phyloP scores from a whole-genome alignment of 2,888 invertebrate genomes.

The Macaria liturata region DNA sequence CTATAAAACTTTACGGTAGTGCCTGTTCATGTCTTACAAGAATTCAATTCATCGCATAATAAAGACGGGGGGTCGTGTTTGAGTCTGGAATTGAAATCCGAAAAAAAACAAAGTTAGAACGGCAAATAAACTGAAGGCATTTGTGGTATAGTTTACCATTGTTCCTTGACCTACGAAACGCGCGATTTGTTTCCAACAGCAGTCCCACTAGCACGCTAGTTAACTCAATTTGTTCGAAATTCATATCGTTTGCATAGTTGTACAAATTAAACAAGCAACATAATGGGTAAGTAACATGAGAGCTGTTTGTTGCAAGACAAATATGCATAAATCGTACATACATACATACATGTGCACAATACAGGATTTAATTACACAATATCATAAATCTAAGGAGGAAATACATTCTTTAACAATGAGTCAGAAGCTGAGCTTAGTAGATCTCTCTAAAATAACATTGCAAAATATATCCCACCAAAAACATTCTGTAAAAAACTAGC shows the following conservation, averaged over 20 bases:
- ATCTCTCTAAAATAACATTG: too few relatives aligned
- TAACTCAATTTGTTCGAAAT: conserved; percentile 5
- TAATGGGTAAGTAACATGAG: not conserved
- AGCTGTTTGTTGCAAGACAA: conserved; percentile 1
- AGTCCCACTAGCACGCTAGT: not conserved
- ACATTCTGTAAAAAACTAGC: too few relatives aligned
- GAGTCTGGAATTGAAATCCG: too few relatives aligned
- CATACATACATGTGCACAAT: conserved; percentile 1
- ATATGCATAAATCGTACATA: not conserved
- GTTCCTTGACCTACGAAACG: conserved; percentile 20
- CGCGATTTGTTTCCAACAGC: not conserved
- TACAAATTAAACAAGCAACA: conserved; percentile 10
- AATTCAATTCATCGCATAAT: too few relatives aligned
- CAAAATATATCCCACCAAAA: too few relatives aligned
- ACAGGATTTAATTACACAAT: not conserved
- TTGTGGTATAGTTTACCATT: too few relatives aligned
- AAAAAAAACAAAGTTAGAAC: too few relatives aligned
- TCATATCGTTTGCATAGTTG: conserved; percentile 5
- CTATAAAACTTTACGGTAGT: conserved; percentile 22
- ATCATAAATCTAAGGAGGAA: not conserved
- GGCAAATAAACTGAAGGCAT: too few relatives aligned
- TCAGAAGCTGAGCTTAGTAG: too few relatives aligned
- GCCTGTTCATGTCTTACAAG: too few relatives aligned
- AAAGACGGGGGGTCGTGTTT: too few relatives aligned
- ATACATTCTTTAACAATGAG: too few relatives aligned